phyloP scores from a whole-genome alignment of 2,113 vertebrate species.

The Xyrauchen texanus region DNA sequence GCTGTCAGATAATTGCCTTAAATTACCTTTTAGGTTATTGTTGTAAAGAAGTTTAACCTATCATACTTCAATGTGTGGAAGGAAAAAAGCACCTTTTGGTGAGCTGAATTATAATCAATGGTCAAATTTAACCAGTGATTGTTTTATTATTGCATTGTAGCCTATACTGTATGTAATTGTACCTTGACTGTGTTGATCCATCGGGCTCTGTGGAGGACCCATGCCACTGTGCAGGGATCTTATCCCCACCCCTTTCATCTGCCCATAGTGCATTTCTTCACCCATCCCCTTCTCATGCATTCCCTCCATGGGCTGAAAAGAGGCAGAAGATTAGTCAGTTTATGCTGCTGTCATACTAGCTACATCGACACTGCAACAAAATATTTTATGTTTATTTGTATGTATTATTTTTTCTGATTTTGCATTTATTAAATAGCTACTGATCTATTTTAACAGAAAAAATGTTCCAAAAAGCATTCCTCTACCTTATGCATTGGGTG shows the following conservation, averaged over 20 bases:
- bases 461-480: background rate
- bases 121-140: no score
- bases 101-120: no score
- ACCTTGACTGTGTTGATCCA: slow-evolving; percentile 99
- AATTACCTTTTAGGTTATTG: background rate
- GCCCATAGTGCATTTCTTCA: slow-evolving; percentile 89
- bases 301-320: slow-evolving; percentile 85
- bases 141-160: background rate
- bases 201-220: slow-evolving; percentile 96
- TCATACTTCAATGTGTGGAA: no score
- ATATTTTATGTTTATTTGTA: no score
- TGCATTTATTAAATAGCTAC: background rate
- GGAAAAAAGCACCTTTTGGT: no score
- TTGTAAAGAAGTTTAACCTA: background rate
- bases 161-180: slow-evolving; percentile 28
- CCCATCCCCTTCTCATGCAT: slow-evolving; percentile 91
- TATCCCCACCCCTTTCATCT: slow-evolving; percentile 90
- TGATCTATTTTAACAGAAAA: background rate
- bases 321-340: slow-evolving; percentile 25
- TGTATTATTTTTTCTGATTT: background rate
- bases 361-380: no score
- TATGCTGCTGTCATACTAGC: background rate
- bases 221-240: slow-evolving; percentile 92
- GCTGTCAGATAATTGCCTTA: background rate
- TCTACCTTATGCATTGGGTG: slow-evolving; percentile 93